phyloP scores from a whole-genome alignment of 2,888 invertebrate species.

The Drosophila planitibia region DNA sequence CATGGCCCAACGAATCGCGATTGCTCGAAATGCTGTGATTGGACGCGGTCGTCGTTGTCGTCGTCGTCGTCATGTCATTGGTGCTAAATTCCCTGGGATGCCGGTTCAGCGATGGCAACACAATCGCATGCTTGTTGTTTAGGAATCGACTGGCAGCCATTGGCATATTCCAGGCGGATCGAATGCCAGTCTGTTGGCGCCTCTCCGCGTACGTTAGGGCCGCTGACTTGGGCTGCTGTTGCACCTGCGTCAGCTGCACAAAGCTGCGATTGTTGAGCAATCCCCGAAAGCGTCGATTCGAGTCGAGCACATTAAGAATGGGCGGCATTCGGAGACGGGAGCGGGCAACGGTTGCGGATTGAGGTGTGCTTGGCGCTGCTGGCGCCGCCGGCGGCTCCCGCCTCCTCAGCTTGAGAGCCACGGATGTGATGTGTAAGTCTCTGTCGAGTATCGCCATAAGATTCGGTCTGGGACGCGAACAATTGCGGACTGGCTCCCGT shows the following conservation, averaged over 20 bases:
- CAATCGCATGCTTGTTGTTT: slow-evolving; percentile 81
- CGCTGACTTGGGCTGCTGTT: slow-evolving; percentile 81
- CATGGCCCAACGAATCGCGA: slow-evolving; percentile 24
- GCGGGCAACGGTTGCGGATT: slow-evolving; percentile 62
- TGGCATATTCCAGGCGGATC: slow-evolving; percentile 79
- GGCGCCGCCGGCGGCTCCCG: slow-evolving; percentile 36
- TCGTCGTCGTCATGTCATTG: slow-evolving; percentile 30
- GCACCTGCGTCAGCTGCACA: slow-evolving; percentile 82
- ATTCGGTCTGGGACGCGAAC: slow-evolving; percentile 48
- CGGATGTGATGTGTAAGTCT: slow-evolving; percentile 75
- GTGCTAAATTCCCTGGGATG: slow-evolving; percentile 57
- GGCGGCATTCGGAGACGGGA: slow-evolving; percentile 83
- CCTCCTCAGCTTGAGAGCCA: slow-evolving; percentile 73
- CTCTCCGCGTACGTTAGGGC: slow-evolving; percentile 67
- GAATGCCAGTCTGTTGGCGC: slow-evolving; percentile 54
- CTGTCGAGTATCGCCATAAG: slow-evolving; percentile 65
- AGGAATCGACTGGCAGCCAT: slow-evolving; percentile 73
- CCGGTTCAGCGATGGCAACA: slow-evolving; percentile 79
- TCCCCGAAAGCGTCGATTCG: slow-evolving; percentile 79
- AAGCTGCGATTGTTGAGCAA: slow-evolving; percentile 79
- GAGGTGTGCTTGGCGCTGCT: slow-evolving; percentile 46
- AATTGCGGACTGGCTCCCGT: slow-evolving; percentile 28
- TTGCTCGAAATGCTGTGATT: slow-evolving; percentile 62
- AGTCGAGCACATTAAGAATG: slow-evolving; percentile 83
- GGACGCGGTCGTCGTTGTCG: slow-evolving; percentile 49